A percentile compares a stretch with the other conserved stretches of the same genome.
Conservation (phyloP, 2,888 invertebrate genomes). For the Chloroclysta siterata region DNA sequence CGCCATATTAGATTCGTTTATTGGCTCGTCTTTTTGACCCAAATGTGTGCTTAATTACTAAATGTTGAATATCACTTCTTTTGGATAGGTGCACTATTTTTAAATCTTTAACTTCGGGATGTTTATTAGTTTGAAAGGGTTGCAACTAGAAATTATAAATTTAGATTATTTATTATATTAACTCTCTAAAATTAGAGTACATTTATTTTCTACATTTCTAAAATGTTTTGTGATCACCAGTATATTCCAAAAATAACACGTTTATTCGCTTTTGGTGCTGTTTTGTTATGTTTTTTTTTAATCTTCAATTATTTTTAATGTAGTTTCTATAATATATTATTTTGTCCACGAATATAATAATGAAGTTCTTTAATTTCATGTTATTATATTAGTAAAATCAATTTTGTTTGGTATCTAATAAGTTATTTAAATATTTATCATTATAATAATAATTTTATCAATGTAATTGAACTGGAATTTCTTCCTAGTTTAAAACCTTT, state of each 20-base stretch:
- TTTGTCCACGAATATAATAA: constrained; percentile 4
- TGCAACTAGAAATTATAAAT: neutral
- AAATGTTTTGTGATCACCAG: constrained; percentile 31
- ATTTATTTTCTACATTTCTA: constrained; percentile 18
- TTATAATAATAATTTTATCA: neutral
- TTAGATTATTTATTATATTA: constrained; percentile 10
- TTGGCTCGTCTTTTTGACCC: too few species aligned
- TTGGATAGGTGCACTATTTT: constrained; percentile 13
- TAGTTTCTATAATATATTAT: neutral
- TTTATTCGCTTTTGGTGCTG: constrained; percentile 49
- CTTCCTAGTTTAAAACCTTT: neutral
- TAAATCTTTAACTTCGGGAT: constrained; percentile 12
- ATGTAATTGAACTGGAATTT: neutral
- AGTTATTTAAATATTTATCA: neutral
- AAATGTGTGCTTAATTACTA: neutral
- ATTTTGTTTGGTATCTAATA: neutral
- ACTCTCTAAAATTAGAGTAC: constrained; percentile 3
- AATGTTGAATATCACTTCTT: constrained; percentile 5
- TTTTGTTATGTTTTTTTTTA: constrained; percentile 44
- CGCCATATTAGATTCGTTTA: too few species aligned
- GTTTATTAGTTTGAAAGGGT: constrained; percentile 8
- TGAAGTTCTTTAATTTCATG: too few species aligned
- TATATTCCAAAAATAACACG: constrained; percentile 48
- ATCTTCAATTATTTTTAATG: constrained; percentile 3
- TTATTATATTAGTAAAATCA: constrained; percentile 3